Conservation (phyloP, 2,888 invertebrate species). For the Acanthoscelides obtectus region DNA sequence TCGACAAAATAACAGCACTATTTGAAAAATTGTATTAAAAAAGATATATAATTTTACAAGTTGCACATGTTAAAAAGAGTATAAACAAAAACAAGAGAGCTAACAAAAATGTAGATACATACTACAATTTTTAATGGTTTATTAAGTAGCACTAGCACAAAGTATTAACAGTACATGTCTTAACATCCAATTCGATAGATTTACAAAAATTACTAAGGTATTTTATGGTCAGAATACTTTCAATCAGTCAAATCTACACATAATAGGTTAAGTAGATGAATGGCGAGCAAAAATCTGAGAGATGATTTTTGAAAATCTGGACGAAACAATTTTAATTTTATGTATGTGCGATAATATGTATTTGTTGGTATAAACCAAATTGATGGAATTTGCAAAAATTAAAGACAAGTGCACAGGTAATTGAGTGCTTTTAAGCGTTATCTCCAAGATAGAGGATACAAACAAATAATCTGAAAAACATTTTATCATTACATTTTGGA, state of each 20-base stretch:
- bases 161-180: slow-evolving; percentile 16
- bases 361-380: too few species aligned
- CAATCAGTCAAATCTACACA: background rate
- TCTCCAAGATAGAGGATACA: too few species aligned
- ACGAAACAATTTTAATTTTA: too few species aligned
- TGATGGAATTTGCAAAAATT: too few species aligned
- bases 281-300: background rate
- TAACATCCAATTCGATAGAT: slow-evolving; percentile 11
- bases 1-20: slow-evolving; percentile 23
- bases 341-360: too few species aligned
- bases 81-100: slow-evolving; percentile 16
- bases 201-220: slow-evolving; percentile 6
- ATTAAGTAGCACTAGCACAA: slow-evolving; percentile 20
- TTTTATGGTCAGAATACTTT: slow-evolving; percentile 17
- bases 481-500: too few species aligned
- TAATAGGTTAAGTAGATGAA: background rate
- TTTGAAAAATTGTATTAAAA: slow-evolving; percentile 10
- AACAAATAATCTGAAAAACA: too few species aligned
- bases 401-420: too few species aligned
- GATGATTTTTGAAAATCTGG: background rate
- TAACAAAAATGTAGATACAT: slow-evolving; percentile 16
- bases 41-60: slow-evolving; percentile 3
- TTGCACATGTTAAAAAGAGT: slow-evolving; percentile 7
- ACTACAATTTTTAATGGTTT: slow-evolving; percentile 13
- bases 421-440: too few species aligned